Base-by-base conservation (phyloP, 1,140 invertebrate genomes). In the Conus betulinus region DNA sequence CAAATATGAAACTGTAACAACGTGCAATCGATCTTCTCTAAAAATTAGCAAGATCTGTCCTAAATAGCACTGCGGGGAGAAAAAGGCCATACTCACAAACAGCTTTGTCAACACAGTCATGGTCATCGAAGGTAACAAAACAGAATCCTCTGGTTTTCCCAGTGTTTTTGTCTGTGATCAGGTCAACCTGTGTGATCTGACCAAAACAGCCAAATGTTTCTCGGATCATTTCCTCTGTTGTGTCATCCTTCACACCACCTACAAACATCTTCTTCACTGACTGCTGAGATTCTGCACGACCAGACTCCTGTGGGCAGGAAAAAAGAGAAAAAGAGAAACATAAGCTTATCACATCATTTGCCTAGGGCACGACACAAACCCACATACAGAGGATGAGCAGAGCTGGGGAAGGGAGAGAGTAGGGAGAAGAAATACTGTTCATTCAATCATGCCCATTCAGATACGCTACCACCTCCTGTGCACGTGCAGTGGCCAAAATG, bases 241-340 rank as follows among this genome's bases (percentile, higher is more conserved):
- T 90, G 87, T 91, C 90, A 53, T 93, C 91, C 84, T 92, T 94
- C 83, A 94, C 63, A 51, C 93, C 93, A 5, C 98, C 98, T 95
- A 99, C 83, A 99, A 99, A 96, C 99, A 99, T 93, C 99, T 98
- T 93, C 97, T 97, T 87, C 92, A 92, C 90, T 76, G 92, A 60
- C 53, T 88, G 78, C 15, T 90, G 90, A 55, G 82, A 87, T 27
- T 71, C 67, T 20, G 67, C 11, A n/a, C 67, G 67, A 20, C 67
- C 67, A 71, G 67, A 71, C 20, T 71, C 67, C 67, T 71, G 67
- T 39, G 39, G 39, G 39, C 55, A 23, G 25, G n/a, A 85, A 85
- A 15, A 63, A 63, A 17, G n/a, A 5, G 1, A 63, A 20, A 63
- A 63, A 63, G 60, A 20, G 10, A 63, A 63, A 39, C 39, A 39